Evolutionary conservation across 30 jellyfish, hydroid and myxozoan species (phyloP).

Genomic region (Phacellophora camtschatica): DNA sequence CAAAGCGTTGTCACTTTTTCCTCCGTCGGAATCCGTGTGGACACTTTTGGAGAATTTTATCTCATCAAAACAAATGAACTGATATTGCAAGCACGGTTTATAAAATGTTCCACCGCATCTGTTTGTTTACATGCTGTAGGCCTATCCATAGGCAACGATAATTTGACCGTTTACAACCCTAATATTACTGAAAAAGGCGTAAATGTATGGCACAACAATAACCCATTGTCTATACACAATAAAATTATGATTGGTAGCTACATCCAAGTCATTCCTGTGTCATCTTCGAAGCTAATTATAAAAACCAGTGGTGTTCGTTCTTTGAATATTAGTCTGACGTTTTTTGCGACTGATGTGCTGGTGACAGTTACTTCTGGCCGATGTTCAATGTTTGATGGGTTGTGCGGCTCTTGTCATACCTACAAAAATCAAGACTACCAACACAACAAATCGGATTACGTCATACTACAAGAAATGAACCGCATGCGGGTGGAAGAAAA

Average conservation of each 20-base stretch:
- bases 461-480: neutral
- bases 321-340: slow-evolving; percentile 4
- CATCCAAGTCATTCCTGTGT: slow-evolving; percentile 3
- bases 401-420: slow-evolving; percentile 38
- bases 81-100: slow-evolving; percentile 25
- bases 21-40: neutral
- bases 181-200: slow-evolving; percentile 7
- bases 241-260: neutral
- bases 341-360: slow-evolving; percentile 17
- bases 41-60: slow-evolving; percentile 24
- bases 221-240: neutral
- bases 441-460: neutral
- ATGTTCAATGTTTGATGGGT: slow-evolving; percentile 4
- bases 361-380: slow-evolving; percentile 11
- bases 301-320: neutral
- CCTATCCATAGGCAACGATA: neutral
- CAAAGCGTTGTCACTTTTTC: slow-evolving; percentile 19
- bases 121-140: slow-evolving; percentile 55
- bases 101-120: slow-evolving; percentile 22
- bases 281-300: slow-evolving; percentile 1
- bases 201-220: slow-evolving; percentile 9
- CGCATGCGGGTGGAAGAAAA: neutral
- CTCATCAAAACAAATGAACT: neutral
- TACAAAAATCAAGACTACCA: neutral
- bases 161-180: slow-evolving; percentile 49